These are phyloP conservation scores for Drosophila tanythrix DNA, from an alignment of 2,888 invertebrate genomes.

Conservation along the genomic window DNA sequence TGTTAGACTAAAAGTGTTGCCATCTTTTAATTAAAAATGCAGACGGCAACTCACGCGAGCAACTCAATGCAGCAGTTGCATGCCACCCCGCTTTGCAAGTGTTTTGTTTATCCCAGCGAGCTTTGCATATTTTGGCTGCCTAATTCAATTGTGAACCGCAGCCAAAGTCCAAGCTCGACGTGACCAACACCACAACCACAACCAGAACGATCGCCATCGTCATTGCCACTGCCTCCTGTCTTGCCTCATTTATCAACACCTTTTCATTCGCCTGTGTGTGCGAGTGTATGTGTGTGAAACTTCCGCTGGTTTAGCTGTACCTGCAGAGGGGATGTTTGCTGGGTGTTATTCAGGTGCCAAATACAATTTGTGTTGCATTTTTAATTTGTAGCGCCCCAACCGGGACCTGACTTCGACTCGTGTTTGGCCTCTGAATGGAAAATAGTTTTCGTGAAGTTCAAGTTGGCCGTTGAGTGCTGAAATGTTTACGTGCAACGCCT, in stretches of 20 bases:
- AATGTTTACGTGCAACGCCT: conserved; percentile 43
- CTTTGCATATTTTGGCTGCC: conserved; percentile 69
- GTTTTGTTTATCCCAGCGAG: conserved; percentile 58
- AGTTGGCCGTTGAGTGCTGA: conserved; percentile 61
- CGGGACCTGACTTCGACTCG: conserved; percentile 33
- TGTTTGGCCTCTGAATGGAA: conserved; percentile 35
- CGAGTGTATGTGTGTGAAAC: conserved; percentile 37
- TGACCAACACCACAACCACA: conserved; percentile 7
- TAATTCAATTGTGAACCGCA: conserved; percentile 72
- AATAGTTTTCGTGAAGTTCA: conserved; percentile 60
- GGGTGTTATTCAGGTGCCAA: conserved; percentile 69
- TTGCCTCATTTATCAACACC: conserved; percentile 75
- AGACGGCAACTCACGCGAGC: conserved; percentile 48
- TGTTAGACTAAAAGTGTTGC: conserved; percentile 72
- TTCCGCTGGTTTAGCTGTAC: conserved; percentile 52
- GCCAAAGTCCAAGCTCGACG: conserved; percentile 30
- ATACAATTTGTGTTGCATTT: conserved; percentile 81
- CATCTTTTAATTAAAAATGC: conserved; percentile 69
- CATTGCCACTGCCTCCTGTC: conserved; percentile 16
- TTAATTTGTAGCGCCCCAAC: conserved; percentile 64
- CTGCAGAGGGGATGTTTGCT: conserved; percentile 6
- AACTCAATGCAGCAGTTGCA: conserved; percentile 46
- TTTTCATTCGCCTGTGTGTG: conserved; percentile 49
- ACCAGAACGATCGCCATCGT: conserved; percentile 5
- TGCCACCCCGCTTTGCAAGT: conserved; percentile 50